Percentiles rank a stretch among this genome's conserved stretches.
phyloP scores from a whole-genome alignment of 2,113 vertebrate genomes.

The Stigmatopora argus region DNA sequence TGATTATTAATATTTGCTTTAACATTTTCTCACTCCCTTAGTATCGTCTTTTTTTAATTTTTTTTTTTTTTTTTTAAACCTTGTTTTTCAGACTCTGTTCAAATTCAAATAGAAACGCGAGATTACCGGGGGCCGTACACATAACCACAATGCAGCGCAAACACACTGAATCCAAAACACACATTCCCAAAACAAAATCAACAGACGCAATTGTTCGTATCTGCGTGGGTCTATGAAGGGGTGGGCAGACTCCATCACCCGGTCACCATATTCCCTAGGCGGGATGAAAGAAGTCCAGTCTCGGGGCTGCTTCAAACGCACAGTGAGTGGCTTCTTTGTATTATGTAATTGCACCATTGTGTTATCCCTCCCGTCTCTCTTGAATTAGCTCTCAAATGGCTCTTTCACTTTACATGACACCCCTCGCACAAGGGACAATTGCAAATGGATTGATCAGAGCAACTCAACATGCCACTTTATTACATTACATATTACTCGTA shows the following conservation, averaged over 20 bases:
- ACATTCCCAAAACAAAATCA: conserved; percentile 7
- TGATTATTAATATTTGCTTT: neutral
- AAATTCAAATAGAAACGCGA: conserved; percentile 2
- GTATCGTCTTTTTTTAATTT: neutral
- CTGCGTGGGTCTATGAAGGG: conserved; percentile 45
- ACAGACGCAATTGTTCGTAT: conserved; percentile 32
- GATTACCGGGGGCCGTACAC: neutral
- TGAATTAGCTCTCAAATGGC: conserved; percentile 34
- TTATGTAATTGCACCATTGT: conserved; percentile 50
- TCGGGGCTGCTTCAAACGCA: conserved; percentile 33
- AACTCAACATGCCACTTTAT: neutral
- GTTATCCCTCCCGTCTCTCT: conserved; percentile 28
- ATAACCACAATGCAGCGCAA: neutral
- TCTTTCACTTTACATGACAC: neutral
- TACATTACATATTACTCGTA: neutral
- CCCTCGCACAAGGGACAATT: neutral
- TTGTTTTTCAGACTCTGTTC: conserved; percentile 13
- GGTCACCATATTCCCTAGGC: conserved; percentile 33
- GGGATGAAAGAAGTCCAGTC: conserved; percentile 52
- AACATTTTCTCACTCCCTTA: neutral
- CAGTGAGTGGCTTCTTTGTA: conserved; percentile 44
- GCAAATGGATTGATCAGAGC: neutral
- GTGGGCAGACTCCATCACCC: conserved; percentile 44
- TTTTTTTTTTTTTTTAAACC: neutral
- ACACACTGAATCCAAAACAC: neutral